These are phyloP conservation scores for Fistularia commersonii DNA, from an alignment of 2,797 vertebrate species.

Conservation along the genomic window DNA sequence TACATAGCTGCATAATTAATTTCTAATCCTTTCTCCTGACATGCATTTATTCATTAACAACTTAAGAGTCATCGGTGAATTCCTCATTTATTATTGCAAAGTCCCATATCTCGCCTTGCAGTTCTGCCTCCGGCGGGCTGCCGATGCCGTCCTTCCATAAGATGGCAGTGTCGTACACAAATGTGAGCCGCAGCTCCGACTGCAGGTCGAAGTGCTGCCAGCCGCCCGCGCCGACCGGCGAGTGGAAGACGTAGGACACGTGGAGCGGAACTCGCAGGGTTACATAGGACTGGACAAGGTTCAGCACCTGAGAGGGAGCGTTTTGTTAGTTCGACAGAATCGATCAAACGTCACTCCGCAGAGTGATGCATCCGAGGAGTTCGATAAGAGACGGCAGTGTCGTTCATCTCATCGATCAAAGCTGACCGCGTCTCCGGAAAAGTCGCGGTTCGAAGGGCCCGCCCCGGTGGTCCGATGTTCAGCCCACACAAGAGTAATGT, in stretches of 20 bases:
- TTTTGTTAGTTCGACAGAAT: no score
- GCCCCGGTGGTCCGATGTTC: no score
- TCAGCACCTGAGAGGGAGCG: constrained; percentile 80
- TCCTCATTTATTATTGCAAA: neutral
- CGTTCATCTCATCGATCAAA: no score
- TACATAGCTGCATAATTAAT: neutral
- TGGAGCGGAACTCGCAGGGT: constrained; percentile 90
- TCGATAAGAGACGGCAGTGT: no score
- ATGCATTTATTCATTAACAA: neutral
- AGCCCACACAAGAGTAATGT: no score
- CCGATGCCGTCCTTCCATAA: constrained; percentile 93
- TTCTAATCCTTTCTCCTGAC: no score
- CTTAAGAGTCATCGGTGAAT: no score
- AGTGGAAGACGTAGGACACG: constrained; percentile 95
- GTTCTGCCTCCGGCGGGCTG: constrained; percentile 89
- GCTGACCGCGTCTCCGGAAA: no score
- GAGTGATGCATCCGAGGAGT: neutral
- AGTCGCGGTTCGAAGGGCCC: no score
- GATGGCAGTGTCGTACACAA: constrained; percentile 98
- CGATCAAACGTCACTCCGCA: no score
- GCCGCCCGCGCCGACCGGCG: constrained; percentile 86
- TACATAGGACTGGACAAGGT: constrained; percentile 94
- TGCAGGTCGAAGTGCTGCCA: constrained; percentile 98
- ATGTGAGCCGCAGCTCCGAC: constrained; percentile 91
- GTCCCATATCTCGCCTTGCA: constrained; percentile 78